phyloP scores from a whole-genome alignment of 1,140 invertebrate genomes.

The Spodoptera litura region DNA sequence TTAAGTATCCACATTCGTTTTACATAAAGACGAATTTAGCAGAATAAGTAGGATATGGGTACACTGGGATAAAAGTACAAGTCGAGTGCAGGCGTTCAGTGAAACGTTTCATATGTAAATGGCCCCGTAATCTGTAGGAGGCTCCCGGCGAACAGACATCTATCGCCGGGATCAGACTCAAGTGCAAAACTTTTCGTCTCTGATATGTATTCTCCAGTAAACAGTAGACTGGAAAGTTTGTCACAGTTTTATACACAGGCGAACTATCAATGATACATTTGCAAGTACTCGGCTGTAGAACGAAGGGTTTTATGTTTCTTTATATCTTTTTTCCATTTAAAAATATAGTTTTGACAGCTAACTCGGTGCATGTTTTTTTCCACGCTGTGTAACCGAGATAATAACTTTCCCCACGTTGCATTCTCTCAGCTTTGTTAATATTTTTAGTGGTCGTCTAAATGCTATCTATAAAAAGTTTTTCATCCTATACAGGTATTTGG shows the following conservation, averaged over 20 bases:
- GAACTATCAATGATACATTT: constrained; percentile 36
- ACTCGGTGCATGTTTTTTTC: not conserved
- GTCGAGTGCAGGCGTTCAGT: constrained; percentile 73
- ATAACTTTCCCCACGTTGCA: constrained; percentile 17
- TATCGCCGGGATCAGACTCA: constrained; percentile 71
- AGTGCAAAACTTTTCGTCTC: constrained; percentile 67
- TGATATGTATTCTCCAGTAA: constrained; percentile 62
- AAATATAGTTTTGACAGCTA: constrained; percentile 34
- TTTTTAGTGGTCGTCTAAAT: constrained; percentile 1
- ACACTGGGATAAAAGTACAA: constrained; percentile 71
- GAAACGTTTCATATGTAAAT: constrained; percentile 84
- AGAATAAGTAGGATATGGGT: constrained; percentile 65
- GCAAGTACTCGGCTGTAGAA: constrained; percentile 17
- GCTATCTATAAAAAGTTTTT: constrained; percentile 1
- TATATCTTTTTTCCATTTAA: constrained; percentile 40
- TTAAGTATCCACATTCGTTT: constrained; percentile 57
- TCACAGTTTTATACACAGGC: constrained; percentile 36
- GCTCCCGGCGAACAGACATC: constrained; percentile 70
- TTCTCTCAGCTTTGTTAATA: constrained; percentile 29
- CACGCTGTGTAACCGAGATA: not conserved
- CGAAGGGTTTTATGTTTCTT: constrained; percentile 35
- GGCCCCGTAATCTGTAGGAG: constrained; percentile 76
- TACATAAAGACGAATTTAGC: constrained; percentile 63
- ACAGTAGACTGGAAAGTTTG: constrained; percentile 57
- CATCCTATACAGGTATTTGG: not conserved